A percentile compares a stretch with the other conserved stretches of the same genome.
phyloP scores from a whole-genome alignment of 2,113 vertebrate genomes.

The Motacilla tschutschensis region DNA sequence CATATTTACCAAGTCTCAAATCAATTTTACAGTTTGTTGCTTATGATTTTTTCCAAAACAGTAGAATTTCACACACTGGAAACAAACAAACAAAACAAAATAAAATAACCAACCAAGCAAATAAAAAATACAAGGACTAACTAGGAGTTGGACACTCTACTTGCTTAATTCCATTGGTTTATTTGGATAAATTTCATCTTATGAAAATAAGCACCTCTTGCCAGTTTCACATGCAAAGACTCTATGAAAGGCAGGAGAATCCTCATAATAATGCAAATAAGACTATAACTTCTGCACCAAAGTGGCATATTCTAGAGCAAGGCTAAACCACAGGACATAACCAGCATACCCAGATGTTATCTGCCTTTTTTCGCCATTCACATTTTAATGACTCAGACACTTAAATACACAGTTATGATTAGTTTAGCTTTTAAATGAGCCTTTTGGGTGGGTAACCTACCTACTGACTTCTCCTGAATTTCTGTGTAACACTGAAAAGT shows the following conservation, averaged over 20 bases:
- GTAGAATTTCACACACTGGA: background rate
- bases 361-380: background rate
- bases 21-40: background rate
- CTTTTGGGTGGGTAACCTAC: background rate
- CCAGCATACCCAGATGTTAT: background rate
- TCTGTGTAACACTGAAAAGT: background rate
- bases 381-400: background rate
- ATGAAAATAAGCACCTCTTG: background rate
- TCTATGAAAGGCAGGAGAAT: background rate
- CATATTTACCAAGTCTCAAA: background rate
- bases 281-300: background rate
- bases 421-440: background rate
- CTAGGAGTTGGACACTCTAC: background rate
- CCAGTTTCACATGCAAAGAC: background rate
- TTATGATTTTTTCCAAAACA: background rate
- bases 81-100: background rate
- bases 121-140: background rate
- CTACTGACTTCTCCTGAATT: background rate
- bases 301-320: background rate
- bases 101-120: background rate
- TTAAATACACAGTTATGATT: background rate
- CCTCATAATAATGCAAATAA: background rate
- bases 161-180: background rate
- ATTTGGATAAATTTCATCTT: background rate
- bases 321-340: background rate